Conservation (phyloP, 2,797 vertebrate species). For the Schizopygopsis malacanthus region DNA sequence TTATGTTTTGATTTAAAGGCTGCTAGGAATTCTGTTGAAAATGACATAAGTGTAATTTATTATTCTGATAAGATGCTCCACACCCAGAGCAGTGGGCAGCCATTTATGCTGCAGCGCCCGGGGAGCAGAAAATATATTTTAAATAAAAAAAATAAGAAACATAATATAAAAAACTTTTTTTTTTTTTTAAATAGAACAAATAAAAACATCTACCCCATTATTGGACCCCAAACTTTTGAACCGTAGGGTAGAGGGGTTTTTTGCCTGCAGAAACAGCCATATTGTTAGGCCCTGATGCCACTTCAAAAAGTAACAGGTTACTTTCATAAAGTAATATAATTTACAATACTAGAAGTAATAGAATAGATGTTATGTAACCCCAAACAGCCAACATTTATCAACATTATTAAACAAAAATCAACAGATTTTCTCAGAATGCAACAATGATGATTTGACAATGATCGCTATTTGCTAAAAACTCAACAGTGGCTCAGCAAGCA, state of each 20-base stretch:
- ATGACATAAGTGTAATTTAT: too few relatives aligned
- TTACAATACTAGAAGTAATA: not conserved
- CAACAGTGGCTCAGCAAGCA: not conserved
- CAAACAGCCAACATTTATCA: not conserved
- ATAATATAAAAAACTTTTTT: too few relatives aligned
- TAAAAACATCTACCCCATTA: not conserved
- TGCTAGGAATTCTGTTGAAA: not conserved
- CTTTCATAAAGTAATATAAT: not conserved
- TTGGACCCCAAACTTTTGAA: not conserved
- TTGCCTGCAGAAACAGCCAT: not conserved
- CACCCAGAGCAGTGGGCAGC: too few relatives aligned
- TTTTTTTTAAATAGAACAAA: too few relatives aligned
- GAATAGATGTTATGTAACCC: not conserved
- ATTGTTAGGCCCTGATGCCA: not conserved
- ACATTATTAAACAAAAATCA: constrained; percentile 14
- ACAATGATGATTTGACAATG: constrained; percentile 30
- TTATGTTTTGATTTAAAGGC: not conserved
- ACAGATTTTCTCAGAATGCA: constrained; percentile 27
- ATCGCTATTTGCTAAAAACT: not conserved
- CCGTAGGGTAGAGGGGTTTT: not conserved
- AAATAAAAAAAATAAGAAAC: too few relatives aligned
- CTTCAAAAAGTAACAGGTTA: not conserved
- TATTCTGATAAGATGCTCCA: too few relatives aligned
- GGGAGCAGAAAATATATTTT: too few relatives aligned
- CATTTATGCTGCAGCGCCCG: too few relatives aligned